Evolutionary conservation across 1,140 invertebrate genomes (phyloP), one percentile per base, ranked within the genome.

Genomic region (Tribolium madens): DNA sequence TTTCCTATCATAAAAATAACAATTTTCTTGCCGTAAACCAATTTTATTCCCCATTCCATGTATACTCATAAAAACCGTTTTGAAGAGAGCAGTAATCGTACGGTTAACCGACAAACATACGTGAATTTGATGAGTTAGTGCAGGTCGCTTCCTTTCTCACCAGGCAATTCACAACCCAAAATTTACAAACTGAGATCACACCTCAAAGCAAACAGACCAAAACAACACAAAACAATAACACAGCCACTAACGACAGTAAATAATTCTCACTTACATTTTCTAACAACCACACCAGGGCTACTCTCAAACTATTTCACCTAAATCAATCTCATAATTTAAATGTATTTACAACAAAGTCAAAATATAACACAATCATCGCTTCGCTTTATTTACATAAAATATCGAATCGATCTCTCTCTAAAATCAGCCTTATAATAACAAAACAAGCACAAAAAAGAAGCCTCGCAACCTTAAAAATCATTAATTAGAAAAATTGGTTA

Each of bases 11-110:
- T 78, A 78, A 78, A 78, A 80, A 80, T 80, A 78, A 80, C 79
- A 80, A 80, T 80, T 80, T 80, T 73, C 79, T 76, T 76, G 76
- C 71, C 47, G 68, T 80, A 78, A 80, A 80, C 33, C 77, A 74
- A 76, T 78, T 80, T 76, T 76, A 76, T 76, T 80, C 68, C 31
- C 77, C 57, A 68, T 64, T 78, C 33, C 76, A 53, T 79, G 70
- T 72, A 75, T 71, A 73, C 52, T 13, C 52, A 73, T 77, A 77
- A 73, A 77, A 77, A 60, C 50, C 52, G 53, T 64, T 69, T 73
- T 73, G 50, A 72, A 73, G 70, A 64, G 52, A 60, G 52, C 48
- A 42, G 52, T 77, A 73, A 77, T 77, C 26, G 76, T 48, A 50
- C 10, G 14, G 7, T 72, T 72, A 76, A 76, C 68, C 75, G 21